Evolutionary conservation across 2,797 vertebrate genomes (phyloP).

Genomic region (Oceanodroma leucorhoa): DNA sequence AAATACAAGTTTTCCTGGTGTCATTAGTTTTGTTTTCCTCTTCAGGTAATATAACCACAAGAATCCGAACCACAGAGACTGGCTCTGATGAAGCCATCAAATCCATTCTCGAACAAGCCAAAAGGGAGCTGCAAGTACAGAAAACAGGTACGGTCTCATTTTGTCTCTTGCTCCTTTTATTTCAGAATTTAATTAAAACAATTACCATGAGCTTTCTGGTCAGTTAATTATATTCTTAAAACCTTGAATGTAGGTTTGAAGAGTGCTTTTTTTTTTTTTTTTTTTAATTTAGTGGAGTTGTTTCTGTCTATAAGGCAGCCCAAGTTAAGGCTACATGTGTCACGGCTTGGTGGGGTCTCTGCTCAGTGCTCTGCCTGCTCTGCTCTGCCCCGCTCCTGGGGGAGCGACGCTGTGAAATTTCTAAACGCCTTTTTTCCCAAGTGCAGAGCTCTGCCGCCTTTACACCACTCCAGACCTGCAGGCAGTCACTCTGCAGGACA

Average conservation of each 20-base stretch:
- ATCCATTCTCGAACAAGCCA: slow-evolving; percentile 95
- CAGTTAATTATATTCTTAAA: slow-evolving; percentile 43
- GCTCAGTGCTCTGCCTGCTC: not conserved
- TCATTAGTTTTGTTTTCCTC: slow-evolving; percentile 59
- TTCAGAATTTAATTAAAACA: slow-evolving; percentile 32
- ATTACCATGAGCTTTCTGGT: slow-evolving; percentile 22
- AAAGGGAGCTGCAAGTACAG: slow-evolving; percentile 95
- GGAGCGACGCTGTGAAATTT: not conserved
- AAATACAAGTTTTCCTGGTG: not conserved
- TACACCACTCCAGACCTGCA: not conserved
- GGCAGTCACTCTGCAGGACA: not conserved
- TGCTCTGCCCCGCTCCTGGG: not conserved
- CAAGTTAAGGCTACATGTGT: not conserved
- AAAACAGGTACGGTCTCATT: slow-evolving; percentile 85
- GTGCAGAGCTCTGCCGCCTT: not conserved
- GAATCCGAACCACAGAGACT: slow-evolving; percentile 89
- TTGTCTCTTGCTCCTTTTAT: not conserved
- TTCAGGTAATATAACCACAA: slow-evolving; percentile 91
- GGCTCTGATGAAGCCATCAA: slow-evolving; percentile 96
- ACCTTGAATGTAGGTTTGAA: not conserved
- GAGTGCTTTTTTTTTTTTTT: not conserved
- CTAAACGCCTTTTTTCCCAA: not conserved
- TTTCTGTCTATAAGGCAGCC: not conserved
- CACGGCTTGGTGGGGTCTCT: accelerated
- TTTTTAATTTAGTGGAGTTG: not conserved